A percentile compares a stretch with the other conserved stretches of the same genome.
Evolutionary conservation across 1,140 invertebrate genomes (phyloP).

Genomic region (Asbolus verrucosus): DNA sequence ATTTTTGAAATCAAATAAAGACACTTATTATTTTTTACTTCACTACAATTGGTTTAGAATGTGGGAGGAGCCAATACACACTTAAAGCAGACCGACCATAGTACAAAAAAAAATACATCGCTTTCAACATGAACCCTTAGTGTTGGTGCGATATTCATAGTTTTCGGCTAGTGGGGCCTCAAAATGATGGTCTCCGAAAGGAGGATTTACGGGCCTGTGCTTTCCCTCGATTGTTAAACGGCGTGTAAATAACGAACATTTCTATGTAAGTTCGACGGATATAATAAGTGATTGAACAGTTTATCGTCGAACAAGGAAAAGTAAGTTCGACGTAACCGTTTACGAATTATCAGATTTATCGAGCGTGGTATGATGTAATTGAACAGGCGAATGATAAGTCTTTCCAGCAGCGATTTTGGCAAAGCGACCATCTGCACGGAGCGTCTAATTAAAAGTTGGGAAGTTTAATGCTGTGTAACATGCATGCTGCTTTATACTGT

Average conservation of each 20-base stretch:
- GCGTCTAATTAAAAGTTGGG: conserved; percentile 28
- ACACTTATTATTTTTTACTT: no score
- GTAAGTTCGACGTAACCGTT: conserved; percentile 1
- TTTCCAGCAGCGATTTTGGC: no score
- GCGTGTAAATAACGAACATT: conserved; percentile 32
- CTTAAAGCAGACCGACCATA: no score
- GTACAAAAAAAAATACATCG: no score
- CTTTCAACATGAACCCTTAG: no score
- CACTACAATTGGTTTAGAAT: no score
- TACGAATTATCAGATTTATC: background rate
- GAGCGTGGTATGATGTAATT: background rate
- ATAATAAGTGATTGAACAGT: conserved; percentile 5
- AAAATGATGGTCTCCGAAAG: background rate
- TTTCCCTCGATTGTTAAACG: conserved; percentile 20
- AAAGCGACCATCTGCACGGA: no score
- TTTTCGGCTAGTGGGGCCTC: no score
- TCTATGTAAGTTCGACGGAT: background rate
- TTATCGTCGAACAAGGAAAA: background rate
- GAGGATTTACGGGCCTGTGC: conserved; percentile 23
- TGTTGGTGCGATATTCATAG: no score
- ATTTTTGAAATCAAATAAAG: no score
- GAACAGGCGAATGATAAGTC: no score
- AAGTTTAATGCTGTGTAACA: conserved; percentile 16
- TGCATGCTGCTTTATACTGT: conserved; percentile 2
- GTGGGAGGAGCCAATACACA: no score